These are phyloP conservation scores for Pyxicephalus adspersus DNA, from an alignment of 2,113 vertebrate genomes.

Conservation along the genomic window DNA sequence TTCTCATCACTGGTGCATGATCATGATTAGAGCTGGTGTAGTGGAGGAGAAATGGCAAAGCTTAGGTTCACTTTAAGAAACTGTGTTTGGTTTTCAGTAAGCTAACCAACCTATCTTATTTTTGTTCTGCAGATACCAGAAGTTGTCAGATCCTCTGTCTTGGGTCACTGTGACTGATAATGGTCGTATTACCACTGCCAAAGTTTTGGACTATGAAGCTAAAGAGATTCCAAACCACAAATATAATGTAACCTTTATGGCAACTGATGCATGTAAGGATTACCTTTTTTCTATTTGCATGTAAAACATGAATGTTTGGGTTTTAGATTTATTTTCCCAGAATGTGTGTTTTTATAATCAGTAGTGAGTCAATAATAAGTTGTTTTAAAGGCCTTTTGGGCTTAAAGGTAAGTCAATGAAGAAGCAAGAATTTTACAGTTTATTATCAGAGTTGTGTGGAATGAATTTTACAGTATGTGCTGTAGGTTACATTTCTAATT, in stretches of 20 bases:
- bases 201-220: slow-evolving; percentile 82
- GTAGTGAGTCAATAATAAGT: background rate
- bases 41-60: too few species aligned
- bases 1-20: too few species aligned
- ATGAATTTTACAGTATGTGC: too few species aligned
- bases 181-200: slow-evolving; percentile 78
- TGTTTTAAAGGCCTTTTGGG: slow-evolving; percentile 19
- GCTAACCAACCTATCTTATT: background rate
- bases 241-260: slow-evolving; percentile 74
- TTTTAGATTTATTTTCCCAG: too few species aligned
- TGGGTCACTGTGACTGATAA: slow-evolving; percentile 79
- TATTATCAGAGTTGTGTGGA: too few species aligned
- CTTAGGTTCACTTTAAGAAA: too few species aligned
- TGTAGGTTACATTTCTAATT: too few species aligned
- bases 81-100: background rate
- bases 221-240: slow-evolving; percentile 72
- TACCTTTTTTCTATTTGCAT: background rate
- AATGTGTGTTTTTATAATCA: background rate
- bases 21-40: too few species aligned
- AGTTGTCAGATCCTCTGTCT: slow-evolving; percentile 72
- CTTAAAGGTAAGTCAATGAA: background rate
- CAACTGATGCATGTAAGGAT: slow-evolving; percentile 73
- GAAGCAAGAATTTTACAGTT: too few species aligned
- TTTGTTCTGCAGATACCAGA: slow-evolving; percentile 75
- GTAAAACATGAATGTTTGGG: too few species aligned